phyloP scores from a whole-genome alignment of 2,888 invertebrate genomes.

The Mallateleia sp. region DNA sequence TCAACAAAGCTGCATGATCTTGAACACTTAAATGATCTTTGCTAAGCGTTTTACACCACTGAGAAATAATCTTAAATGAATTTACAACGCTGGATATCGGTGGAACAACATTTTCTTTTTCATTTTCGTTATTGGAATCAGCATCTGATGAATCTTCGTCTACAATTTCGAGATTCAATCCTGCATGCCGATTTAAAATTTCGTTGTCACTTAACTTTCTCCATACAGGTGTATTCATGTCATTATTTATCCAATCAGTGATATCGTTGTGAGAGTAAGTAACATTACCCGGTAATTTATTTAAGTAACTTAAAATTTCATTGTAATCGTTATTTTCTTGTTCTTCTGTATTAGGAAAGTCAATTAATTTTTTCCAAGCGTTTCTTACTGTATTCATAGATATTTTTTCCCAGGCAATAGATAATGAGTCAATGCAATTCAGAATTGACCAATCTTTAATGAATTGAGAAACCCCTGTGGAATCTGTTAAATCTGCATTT shows the following conservation, averaged over 20 bases:
- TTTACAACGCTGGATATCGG: background rate
- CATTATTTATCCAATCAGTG: constrained; percentile 13
- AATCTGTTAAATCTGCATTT: no score
- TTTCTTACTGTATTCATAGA: constrained; percentile 1
- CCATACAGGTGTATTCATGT: background rate
- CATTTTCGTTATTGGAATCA: background rate
- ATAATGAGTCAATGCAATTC: background rate
- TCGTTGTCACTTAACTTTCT: background rate
- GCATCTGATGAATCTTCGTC: background rate
- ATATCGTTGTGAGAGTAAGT: background rate
- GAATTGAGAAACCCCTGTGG: constrained; percentile 2
- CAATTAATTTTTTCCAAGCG: constrained; percentile 21
- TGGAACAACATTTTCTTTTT: constrained; percentile 1
- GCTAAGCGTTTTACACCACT: background rate
- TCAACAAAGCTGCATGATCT: background rate
- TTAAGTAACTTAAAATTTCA: background rate
- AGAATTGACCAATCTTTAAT: constrained; percentile 1
- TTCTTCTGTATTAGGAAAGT: background rate
- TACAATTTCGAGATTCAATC: background rate
- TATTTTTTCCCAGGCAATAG: constrained; percentile 35
- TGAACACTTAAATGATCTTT: background rate
- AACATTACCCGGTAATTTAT: constrained; percentile 17
- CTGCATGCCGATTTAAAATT: constrained; percentile 18
- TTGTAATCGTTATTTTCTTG: background rate
- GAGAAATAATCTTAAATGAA: background rate